A percentile compares a stretch with the other conserved stretches of the same genome.
Conservation (phyloP, 2,888 invertebrate species). For the Drosophila recens region DNA sequence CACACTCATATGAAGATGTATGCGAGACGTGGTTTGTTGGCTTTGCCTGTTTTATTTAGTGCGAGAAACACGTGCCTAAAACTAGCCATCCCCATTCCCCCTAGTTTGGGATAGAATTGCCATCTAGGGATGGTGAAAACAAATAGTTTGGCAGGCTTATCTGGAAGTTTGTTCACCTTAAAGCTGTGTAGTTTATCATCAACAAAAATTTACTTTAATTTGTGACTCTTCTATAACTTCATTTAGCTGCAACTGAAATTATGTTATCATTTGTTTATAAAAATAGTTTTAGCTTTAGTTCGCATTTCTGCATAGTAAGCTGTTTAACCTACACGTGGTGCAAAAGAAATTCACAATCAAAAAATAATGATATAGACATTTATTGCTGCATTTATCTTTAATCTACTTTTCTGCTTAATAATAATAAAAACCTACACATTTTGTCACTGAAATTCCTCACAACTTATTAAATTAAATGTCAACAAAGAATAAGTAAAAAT, state of each 20-base stretch:
- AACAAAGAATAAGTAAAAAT: not conserved
- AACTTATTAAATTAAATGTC: not conserved
- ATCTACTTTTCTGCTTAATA: not conserved
- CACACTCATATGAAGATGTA: conserved; percentile 3
- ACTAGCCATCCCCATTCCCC: not conserved
- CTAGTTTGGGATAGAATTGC: conserved; percentile 1
- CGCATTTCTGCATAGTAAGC: not conserved
- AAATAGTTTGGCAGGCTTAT: conserved; percentile 10
- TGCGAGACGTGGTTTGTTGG: conserved; percentile 5
- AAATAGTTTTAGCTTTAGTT: not conserved
- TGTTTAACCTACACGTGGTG: not conserved
- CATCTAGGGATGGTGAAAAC: conserved; percentile 1
- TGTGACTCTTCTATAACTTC: not conserved
- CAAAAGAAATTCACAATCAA: not conserved
- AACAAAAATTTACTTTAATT: not conserved
- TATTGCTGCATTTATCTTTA: not conserved
- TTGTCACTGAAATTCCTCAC: not conserved
- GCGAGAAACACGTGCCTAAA: conserved; percentile 35
- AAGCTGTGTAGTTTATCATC: not conserved
- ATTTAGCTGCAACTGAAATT: not conserved
- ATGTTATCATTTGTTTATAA: not conserved
- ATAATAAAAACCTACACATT: not conserved
- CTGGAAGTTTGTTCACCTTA: conserved; percentile 2
- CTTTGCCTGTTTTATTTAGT: conserved; percentile 22
- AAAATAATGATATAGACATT: not conserved